Evolutionary conservation across 2,113 vertebrate genomes (phyloP), one percentile per base, ranked within the genome.

Genomic region (Otus sunia): DNA sequence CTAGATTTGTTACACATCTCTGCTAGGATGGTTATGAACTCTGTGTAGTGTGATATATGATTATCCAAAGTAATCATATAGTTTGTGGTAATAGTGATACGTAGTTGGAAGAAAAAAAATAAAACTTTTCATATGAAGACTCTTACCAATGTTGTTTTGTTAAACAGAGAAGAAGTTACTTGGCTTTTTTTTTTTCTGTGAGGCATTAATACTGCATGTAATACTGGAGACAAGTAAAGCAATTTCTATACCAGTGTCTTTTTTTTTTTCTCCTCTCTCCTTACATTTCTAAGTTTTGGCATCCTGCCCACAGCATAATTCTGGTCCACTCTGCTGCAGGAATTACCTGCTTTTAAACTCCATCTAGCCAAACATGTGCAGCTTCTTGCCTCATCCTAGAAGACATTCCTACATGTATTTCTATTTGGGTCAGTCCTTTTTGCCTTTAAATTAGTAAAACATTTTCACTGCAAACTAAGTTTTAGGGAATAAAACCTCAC

Each of bases 311-410:
- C 25, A 91, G 49, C 23, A 63, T 76, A 68, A 89, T 55, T 68
- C 20, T 12, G 9, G 13, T 64, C 53, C 25, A 20, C 16, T n/a
- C 34, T 47, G 13, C 30, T 68, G 26, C 27, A 43, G 26, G 30
- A 73, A 26, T 67, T 85, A 81, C 22, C 18, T 90, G 49, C 36
- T 64, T 82, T 76, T 53, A 86, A 75, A 47, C 10, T 86, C 20
- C 32, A 15, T n/a, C 9, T 52, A 74, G 23, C 16, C 3, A 2
- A 30, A 69, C 2, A 15, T 0, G 0, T 74, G 39, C 55, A 39
- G 23, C 30, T 60, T 91, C 39, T 76, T 60, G 53, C 18, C 26
- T 84, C 39, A 18, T 64, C 36, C 49, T 84, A 23, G 36, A 53
- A 56, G 34, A 45, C 17, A 15, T 45, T 90, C 12, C 60, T 53